Evolutionary conservation across 2,888 invertebrate species (phyloP), one percentile per base, ranked within the genome.

Genomic region (Drosophila lacicola): DNA sequence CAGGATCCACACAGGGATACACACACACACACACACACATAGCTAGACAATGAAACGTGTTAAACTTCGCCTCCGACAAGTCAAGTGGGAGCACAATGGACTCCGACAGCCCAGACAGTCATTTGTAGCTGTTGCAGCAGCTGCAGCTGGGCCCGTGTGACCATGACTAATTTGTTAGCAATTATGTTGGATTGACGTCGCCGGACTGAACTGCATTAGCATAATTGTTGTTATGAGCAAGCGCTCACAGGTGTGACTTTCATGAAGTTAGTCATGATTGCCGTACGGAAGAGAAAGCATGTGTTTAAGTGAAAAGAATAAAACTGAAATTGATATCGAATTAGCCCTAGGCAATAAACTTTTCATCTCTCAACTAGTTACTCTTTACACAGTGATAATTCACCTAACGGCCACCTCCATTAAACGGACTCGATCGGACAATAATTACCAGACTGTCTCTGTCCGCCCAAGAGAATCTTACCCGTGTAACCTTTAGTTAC

Each of bases 131-230:
- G 45, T 19, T 13, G 41, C 17, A 33, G 33, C 25, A n/a, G 41
- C 49, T 36, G 45, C 13, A 29, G 49, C 36, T 37, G 41, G 55
- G 39, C 42, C 33, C 53, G 55, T 51, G 46, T 56, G 72, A 85
- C 73, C 80, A 82, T 82, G 88, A 85, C 85, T 82, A 82, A 88
- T 82, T 82, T 88, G 82, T 85, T 82, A 78, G 88, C 86, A 88
- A 83, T 88, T 83, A 83, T 88, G 88, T 77, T 70, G 72, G 77
- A 85, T 80, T 85, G 86, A 85, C 86, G 60, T 78, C 61, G 42
- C 57, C 69, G 71, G 71, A 73, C 70, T 68, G 87, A 73, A 75
- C 67, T 53, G 78, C 89, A 84, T 88, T 84, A 84, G 81, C 84
- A 80, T 84, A 86, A 84, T 86, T 88, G 80, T 86, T 75, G 70